Conservation (phyloP, 2,888 invertebrate genomes). For the Tridacna gigas region DNA sequence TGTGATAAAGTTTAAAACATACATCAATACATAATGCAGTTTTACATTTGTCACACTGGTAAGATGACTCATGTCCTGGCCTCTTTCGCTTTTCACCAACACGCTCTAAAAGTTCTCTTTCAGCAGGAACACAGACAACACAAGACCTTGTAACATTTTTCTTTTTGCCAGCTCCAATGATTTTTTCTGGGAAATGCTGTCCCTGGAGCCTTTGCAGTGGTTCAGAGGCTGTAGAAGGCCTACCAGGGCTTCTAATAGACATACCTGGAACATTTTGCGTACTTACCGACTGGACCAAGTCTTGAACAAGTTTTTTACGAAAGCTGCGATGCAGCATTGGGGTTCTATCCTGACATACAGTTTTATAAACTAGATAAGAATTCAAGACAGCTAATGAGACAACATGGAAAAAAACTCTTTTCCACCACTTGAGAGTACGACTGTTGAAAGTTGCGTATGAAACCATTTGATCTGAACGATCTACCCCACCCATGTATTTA, state of each 20-base stretch:
- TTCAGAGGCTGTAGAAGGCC: constrained; percentile 1
- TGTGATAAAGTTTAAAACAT: constrained; percentile 3
- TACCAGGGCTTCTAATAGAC: constrained; percentile 16
- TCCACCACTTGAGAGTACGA: constrained; percentile 60
- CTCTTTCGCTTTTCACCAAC: not conserved
- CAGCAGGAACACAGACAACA: not conserved
- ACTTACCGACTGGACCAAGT: not conserved
- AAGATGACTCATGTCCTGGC: not conserved
- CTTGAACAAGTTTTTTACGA: not conserved
- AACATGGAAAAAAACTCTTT: constrained; percentile 50
- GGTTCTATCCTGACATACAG: not conserved
- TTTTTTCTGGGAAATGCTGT: not conserved
- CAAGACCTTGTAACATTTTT: not conserved
- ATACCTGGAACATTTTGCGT: not conserved
- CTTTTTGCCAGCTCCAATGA: not conserved
- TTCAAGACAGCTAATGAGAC: constrained; percentile 1
- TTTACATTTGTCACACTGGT: constrained; percentile 2
- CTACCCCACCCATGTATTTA: constrained; percentile 56
- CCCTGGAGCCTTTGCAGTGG: not conserved
- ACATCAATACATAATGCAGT: not conserved
- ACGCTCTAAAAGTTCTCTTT: not conserved
- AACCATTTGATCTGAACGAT: constrained; percentile 28
- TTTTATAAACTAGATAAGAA: not conserved
- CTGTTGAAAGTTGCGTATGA: constrained; percentile 40
- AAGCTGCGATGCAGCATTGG: not conserved